Conservation (phyloP, 2,113 vertebrate species). For the Upupa epops region DNA sequence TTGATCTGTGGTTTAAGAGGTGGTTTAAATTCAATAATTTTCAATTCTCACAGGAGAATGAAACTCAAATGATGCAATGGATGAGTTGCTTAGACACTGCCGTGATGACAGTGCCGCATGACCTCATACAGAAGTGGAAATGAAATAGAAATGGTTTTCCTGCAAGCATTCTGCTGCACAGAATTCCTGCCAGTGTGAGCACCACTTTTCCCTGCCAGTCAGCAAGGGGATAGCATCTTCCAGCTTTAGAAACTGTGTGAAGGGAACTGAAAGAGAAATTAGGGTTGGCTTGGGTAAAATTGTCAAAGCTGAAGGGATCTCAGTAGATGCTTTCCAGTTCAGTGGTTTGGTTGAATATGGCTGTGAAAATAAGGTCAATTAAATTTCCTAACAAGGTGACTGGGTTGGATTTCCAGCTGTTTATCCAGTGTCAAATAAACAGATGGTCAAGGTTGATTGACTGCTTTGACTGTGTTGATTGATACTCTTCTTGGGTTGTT, state of each 20-base stretch:
- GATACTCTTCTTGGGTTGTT: not conserved
- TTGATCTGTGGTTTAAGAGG: not conserved
- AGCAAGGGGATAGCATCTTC: not conserved
- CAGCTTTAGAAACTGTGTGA: not conserved
- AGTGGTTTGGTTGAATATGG: not conserved
- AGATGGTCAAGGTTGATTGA: not conserved
- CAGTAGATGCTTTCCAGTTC: not conserved
- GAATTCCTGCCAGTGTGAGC: not conserved
- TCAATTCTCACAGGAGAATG: not conserved
- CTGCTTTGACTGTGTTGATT: too few relatives aligned
- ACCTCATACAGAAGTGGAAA: not conserved
- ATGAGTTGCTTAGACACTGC: slow-evolving; percentile 38
- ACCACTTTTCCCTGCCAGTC: not conserved
- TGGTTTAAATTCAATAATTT: too few relatives aligned
- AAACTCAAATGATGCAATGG: not conserved
- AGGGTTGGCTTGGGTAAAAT: not conserved
- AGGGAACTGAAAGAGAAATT: not conserved
- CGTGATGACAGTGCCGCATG: not conserved
- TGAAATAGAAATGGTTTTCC: not conserved
- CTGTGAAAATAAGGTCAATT: not conserved
- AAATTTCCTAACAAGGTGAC: not conserved
- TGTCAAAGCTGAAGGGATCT: not conserved
- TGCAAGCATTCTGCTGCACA: not conserved
- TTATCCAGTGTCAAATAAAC: not conserved
- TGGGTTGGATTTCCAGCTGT: not conserved